Base-by-base conservation (phyloP, 2,888 invertebrate species). In the Microctonus brassicae region DNA sequence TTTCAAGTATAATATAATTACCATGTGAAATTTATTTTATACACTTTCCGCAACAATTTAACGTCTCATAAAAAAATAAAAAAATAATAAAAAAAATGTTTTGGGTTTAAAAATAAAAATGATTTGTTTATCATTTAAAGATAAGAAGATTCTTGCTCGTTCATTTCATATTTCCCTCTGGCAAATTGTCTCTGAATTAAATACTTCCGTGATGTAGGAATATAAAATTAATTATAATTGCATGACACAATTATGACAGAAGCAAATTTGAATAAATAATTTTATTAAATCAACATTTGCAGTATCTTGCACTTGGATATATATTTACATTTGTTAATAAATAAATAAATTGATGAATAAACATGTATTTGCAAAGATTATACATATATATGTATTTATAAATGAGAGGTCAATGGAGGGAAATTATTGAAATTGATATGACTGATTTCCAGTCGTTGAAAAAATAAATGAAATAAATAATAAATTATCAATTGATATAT, bases 391-490 rank as follows among this genome's bases (percentile, higher is more conserved):
- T 57, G 42, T n/a, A n/a, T n/a, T n/a, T n/a, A n/a, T 36, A 58
- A 57, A 57, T 36, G 57, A 17, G 36, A 63, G 36, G 20, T 36
- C 22, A 10, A 53, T 42, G 22, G 33, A 11, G n/a, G 64, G 64
- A 70, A 64, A 64, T 64, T 64, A 24, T 47, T 26, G 36, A n/a
- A 61, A 70, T 70, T 70, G 61, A 65, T 70, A 70, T 26, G 55
- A 60, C 36, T 52, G 60, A 60, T 29, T 70, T 65, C 61, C 65
- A 61, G 65, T 52, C n/a, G 29, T 24, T 20, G 65, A 47, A 42
- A 61, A 39, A 26, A n/a, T n/a, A n/a, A n/a, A 42, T 20, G 20
- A 36, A 63, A 26, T 57, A 42, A 61, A 17, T 57, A 53, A 34
- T 24, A 36, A 42, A 1, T 24, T 26, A 24, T 24, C 11, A 26